These are phyloP conservation scores for Chaetodon trifascialis DNA, from an alignment of 2,113 vertebrate species.

Conservation along the genomic window DNA sequence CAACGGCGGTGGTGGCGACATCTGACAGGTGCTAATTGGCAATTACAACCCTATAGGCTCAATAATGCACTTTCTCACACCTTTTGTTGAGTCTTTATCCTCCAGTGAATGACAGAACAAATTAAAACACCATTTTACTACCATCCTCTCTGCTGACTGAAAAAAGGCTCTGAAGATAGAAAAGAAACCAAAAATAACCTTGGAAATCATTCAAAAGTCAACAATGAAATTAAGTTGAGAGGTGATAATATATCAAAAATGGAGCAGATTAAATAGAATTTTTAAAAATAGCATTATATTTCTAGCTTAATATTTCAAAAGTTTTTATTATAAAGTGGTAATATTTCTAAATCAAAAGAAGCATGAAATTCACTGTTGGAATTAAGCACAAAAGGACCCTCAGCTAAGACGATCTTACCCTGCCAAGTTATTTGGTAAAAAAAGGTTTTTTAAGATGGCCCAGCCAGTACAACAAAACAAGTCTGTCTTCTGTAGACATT, in stretches of 20 bases:
- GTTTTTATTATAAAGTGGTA: no score
- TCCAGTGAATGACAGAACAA: not conserved
- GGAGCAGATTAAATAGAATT: not conserved
- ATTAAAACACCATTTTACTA: slow-evolving; percentile 50
- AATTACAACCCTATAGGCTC: slow-evolving; percentile 69
- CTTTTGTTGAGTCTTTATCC: slow-evolving; percentile 19
- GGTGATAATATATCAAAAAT: not conserved
- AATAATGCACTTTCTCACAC: slow-evolving; percentile 47
- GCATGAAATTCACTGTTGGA: not conserved
- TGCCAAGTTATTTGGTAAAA: not conserved
- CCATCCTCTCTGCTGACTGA: not conserved
- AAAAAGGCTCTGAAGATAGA: not conserved
- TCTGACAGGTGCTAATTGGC: slow-evolving; percentile 91
- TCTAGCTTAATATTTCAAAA: no score
- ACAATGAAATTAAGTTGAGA: not conserved
- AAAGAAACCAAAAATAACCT: not conserved
- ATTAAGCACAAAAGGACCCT: not conserved
- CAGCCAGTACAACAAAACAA: not conserved
- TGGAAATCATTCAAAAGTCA: not conserved
- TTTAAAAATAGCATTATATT: not conserved
- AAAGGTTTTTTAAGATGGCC: not conserved
- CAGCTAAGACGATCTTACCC: not conserved
- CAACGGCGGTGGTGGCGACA: slow-evolving; percentile 43
- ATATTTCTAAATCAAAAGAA: no score
- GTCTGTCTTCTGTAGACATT: not conserved